Base-by-base conservation (phyloP, 2,888 invertebrate genomes). In the Lypha dubia region DNA sequence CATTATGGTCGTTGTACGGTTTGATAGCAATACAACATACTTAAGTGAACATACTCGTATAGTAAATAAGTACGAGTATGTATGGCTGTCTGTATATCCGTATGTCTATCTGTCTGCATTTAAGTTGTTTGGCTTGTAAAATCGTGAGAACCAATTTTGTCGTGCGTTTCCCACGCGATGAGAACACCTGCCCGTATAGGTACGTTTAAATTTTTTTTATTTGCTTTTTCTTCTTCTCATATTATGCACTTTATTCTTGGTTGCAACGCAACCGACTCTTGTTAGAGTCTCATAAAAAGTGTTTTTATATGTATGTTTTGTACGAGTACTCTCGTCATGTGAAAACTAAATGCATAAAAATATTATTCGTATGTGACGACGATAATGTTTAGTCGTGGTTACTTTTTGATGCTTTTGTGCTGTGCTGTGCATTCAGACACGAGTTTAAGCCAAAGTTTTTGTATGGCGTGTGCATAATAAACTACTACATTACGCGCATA, bases 81-180 rank as follows among this genome's bases (percentile, higher is more conserved):
- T n/a, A 17, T 60, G 17, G n/a, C 3, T 22, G 51, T 49, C 6
- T 20, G 28, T 28, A 5, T 28, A 28, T 28, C 28, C 41, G 17
- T 1, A 22, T 44, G 17, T 46, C 70, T 24, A 24, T 62, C 62
- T 84, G 79, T 67, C 81, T 56, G 70, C 32, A 9, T 67, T 71
- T 56, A 41, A 90, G 90, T 90, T 74, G 60, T 38, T 63, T 62
- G 73, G 17, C 90, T 91, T 91, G 90, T 88, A 87, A 87, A 90
- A 92, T 91, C 92, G 92, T 92, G 92, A 91, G 92, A 92, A 92
- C 91, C 89, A 90, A 92, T 91, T 91, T 91, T 92, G 92, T 92
- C 92, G 92, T 92, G 92, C 92, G 92, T 92, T 92, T 92, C 92
- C 92, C 92, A 92, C 92, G 92, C 92, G 92, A 92, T 90, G 91